phyloP scores from a whole-genome alignment of 2,113 vertebrate species.

The Strix uralensis region DNA sequence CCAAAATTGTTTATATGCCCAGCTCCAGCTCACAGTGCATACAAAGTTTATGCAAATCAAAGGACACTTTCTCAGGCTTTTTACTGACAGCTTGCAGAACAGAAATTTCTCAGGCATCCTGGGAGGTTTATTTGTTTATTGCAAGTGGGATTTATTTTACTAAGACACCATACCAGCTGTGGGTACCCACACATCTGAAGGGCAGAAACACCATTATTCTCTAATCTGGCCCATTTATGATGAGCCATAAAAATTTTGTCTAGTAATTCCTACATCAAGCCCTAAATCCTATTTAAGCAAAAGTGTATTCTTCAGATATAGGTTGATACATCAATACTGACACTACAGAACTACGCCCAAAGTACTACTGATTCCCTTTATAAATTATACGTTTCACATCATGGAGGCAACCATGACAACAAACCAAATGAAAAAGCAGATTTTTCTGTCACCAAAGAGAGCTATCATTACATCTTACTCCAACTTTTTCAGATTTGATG shows the following conservation, averaged over 20 bases:
- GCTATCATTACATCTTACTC: background rate
- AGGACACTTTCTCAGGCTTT: background rate
- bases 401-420: constrained; percentile 19
- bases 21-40: background rate
- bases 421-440: background rate
- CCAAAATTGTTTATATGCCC: background rate
- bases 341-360: background rate
- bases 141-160: background rate
- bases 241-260: background rate
- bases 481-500: background rate
- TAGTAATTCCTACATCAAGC: background rate
- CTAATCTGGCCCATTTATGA: background rate
- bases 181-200: background rate
- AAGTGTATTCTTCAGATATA: background rate
- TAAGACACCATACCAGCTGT: background rate
- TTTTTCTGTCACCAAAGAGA: background rate
- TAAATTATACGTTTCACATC: background rate
- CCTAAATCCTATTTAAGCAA: background rate
- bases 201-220: background rate
- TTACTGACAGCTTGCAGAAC: background rate
- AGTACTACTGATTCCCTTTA: background rate
- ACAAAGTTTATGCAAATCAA: background rate
- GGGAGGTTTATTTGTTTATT: background rate
- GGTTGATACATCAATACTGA: background rate
- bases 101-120: background rate